phyloP scores from a whole-genome alignment of 2,113 vertebrate genomes.

The Thermophis baileyi region DNA sequence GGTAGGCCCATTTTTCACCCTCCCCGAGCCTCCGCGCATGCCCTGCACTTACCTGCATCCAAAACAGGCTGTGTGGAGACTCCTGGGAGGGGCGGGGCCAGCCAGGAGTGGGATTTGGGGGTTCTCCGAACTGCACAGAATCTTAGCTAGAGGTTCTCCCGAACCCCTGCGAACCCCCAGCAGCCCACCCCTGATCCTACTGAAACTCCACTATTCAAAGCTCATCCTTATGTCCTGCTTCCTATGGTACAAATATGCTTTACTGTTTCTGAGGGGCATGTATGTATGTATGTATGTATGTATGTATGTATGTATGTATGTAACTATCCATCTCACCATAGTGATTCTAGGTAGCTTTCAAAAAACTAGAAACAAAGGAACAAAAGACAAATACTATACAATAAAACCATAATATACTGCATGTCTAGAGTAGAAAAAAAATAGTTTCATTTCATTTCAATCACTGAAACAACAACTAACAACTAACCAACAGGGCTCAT shows the following conservation, averaged over 20 bases:
- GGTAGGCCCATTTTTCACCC: too few species aligned
- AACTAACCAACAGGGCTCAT: background rate
- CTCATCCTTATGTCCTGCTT: background rate
- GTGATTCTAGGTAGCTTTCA: background rate
- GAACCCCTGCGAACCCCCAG: too few species aligned
- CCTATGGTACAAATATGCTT: background rate
- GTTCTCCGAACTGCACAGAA: too few species aligned
- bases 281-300: background rate
- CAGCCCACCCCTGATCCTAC: background rate
- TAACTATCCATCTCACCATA: background rate
- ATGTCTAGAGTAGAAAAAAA: background rate
- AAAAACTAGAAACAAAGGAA: background rate
- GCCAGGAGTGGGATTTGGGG: too few species aligned
- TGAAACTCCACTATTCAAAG: background rate
- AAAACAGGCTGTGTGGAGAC: too few species aligned
- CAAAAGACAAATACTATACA: background rate
- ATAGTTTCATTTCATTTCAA: background rate
- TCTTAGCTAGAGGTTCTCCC: too few species aligned
- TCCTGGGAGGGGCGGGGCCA: too few species aligned
- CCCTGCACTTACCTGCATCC: too few species aligned
- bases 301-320: background rate
- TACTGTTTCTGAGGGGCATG: background rate
- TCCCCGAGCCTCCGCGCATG: too few species aligned
- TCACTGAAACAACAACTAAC: background rate
- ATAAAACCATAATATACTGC: background rate